Base-by-base conservation (phyloP, 2,113 vertebrate genomes). In the Tychaedon coryphoeus region DNA sequence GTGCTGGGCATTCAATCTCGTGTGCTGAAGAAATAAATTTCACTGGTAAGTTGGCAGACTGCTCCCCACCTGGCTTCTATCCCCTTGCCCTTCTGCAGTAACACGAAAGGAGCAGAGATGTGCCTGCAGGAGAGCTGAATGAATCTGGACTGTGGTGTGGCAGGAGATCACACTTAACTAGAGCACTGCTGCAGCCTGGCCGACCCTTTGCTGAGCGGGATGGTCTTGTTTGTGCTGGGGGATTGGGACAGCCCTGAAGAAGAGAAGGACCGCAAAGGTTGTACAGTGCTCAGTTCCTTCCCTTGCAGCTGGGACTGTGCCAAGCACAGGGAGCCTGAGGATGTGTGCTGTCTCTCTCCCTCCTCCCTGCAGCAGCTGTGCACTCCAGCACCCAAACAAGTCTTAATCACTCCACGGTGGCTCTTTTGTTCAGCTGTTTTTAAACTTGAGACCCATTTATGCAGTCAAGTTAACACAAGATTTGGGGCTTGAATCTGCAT, bases 361-460 rank as follows among this genome's bases (percentile, higher is more conserved):
- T 78, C 67, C 64, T 91, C 77, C 13, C 47, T 42, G 34, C 57
- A 87, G 70, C 80, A 91, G 86, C 86, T 95, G 81, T 57, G 36
- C 67, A 43, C 79, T 92, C 48, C 79, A 67, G 51, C 57, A 83
- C 82, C 78, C 88, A 80, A 88, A 92, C 87, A 80, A 94, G 92
- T 78, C 86, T 91, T 78, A 53, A 38, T 93, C 53, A 29, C 54
- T 73, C 38, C 38, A 6, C 71, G 85, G 75, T 86, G 83, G 76
- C 53, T 81, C 81, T 82, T 93, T 88, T 93, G 88, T 96, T 86
- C 34, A 5, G 8, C 28, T 76, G 77, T 85, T 91, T 90, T 91
- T 85, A 92, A 65, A 87, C 47, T 47, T 66, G 64, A 86, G 31
- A 57, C 71, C 47, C 67, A 34, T 75, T 86, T 86, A 58, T 71